Evolutionary conservation across 1,140 invertebrate genomes (phyloP), one percentile per base, ranked within the genome.

Genomic region (Latrodectus geometricus): DNA sequence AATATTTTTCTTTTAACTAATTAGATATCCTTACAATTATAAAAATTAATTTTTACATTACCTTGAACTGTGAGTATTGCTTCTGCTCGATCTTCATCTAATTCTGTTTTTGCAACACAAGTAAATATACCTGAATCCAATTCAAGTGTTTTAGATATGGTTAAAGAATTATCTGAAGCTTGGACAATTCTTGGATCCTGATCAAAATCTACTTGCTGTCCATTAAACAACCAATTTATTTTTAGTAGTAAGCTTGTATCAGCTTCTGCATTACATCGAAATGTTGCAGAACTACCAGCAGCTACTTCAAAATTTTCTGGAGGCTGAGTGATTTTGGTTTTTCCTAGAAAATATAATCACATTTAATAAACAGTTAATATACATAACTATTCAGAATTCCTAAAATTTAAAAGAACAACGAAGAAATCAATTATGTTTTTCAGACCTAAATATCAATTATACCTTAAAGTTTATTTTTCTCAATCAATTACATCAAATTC

Each of bases 61-160:
- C 87, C 88, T 93, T 99, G 97, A 9, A 99, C 98, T 81, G 94
- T 97, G 1, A 99, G 92, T 79, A 96, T 96, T 8, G 98, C 97
- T 88, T 94, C 93, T 0, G 96, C 96, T 8, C 93, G 93, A 0
- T 95, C 95, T 88, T 95, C 93, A 90, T 99, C 98, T 35, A 99
- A 92, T 8, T 95, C 94, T 1, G 98, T 99, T 68, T 92, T 93
- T 0, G 98, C 98, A 17, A 98, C 94, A 91, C 98, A 99, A 0
- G 97, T 98, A 90, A 99, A 99, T 69, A 94, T 94, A 17, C 97
- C 98, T 15, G 98, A 98, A 92, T 99, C 97, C 79, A 98, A 91
- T 91, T 98, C 97, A 48, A 95, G 96, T 12, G 97, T 98, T 91
- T 98, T 97, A 14, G 96, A 95, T 81, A 99, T 98, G 12, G 96